Evolutionary conservation across 2,797 vertebrate genomes (phyloP).

Genomic region (Myoxocephalus aenaeus): DNA sequence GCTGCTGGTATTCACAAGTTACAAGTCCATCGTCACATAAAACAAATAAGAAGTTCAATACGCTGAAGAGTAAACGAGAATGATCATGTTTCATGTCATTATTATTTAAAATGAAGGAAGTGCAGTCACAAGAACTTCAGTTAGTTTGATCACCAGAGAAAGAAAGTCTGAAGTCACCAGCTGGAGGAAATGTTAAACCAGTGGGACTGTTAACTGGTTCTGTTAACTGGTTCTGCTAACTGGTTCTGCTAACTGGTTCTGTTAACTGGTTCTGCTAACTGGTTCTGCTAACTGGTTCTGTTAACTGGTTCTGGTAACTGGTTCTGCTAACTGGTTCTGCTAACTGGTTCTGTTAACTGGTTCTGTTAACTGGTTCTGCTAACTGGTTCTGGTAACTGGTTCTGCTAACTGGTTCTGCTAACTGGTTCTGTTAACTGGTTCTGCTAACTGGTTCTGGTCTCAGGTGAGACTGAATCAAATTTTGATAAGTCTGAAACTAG

Average conservation of each 20-base stretch:
- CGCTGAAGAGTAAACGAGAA: neutral
- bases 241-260: neutral
- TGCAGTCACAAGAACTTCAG: neutral
- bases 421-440: neutral
- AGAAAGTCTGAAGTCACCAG: neutral
- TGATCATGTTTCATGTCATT: neutral
- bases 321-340: too few relatives aligned
- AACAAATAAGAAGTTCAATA: neutral
- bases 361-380: neutral
- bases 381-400: neutral
- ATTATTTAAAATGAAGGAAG: constrained; percentile 13
- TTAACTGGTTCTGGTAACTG: neutral
- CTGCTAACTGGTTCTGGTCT: neutral
- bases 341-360: too few relatives aligned
- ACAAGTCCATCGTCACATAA: neutral
- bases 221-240: neutral
- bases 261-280: neutral
- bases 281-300: neutral
- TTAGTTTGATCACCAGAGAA: neutral
- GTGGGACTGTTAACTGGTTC: neutral
- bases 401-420: neutral
- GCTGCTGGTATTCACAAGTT: neutral
- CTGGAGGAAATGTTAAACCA: constrained; percentile 15
- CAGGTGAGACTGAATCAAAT: neutral
- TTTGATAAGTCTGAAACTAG: neutral